These are phyloP conservation scores for Sicus ferrugineus DNA, from an alignment of 2,888 invertebrate species.

Conservation along the genomic window DNA sequence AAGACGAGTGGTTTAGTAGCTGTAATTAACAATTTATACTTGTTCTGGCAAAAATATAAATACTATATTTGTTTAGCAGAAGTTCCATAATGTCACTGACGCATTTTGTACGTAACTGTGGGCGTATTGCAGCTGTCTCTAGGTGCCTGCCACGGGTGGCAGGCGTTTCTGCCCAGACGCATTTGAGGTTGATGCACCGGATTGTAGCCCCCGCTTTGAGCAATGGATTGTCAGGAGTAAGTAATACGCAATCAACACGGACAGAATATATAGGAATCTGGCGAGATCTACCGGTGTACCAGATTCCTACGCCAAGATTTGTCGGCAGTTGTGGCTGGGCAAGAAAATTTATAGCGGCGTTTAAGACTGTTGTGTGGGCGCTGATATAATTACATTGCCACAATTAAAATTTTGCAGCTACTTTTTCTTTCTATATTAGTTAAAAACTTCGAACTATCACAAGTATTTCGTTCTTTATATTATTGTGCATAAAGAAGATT, in stretches of 20 bases:
- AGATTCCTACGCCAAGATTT: too few species aligned
- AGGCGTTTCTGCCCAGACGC: constrained; percentile 50
- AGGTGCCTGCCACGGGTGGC: constrained; percentile 46
- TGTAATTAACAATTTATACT: constrained; percentile 41
- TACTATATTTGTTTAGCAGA: constrained; percentile 23
- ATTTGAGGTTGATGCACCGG: constrained; percentile 58
- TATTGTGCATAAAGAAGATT: too few species aligned
- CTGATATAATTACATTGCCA: neutral
- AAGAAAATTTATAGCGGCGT: neutral
- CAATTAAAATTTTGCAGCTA: neutral
- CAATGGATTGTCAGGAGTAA: constrained; percentile 50
- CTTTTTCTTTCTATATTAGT: neutral
- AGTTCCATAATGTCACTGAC: constrained; percentile 56
- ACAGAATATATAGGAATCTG: constrained; percentile 11
- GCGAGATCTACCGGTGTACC: too few species aligned
- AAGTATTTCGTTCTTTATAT: too few species aligned
- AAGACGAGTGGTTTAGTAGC: constrained; percentile 42
- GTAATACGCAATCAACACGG: constrained; percentile 17
- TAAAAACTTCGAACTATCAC: too few species aligned
- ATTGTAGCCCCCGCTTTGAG: constrained; percentile 53
- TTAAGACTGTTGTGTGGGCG: neutral
- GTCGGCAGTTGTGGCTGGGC: neutral
- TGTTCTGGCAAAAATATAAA: neutral
- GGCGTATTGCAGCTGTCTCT: constrained; percentile 53
- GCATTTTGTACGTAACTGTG: constrained; percentile 60